Evolutionary conservation across 2,113 vertebrate genomes (phyloP).

Genomic region (Nanorana parkeri): DNA sequence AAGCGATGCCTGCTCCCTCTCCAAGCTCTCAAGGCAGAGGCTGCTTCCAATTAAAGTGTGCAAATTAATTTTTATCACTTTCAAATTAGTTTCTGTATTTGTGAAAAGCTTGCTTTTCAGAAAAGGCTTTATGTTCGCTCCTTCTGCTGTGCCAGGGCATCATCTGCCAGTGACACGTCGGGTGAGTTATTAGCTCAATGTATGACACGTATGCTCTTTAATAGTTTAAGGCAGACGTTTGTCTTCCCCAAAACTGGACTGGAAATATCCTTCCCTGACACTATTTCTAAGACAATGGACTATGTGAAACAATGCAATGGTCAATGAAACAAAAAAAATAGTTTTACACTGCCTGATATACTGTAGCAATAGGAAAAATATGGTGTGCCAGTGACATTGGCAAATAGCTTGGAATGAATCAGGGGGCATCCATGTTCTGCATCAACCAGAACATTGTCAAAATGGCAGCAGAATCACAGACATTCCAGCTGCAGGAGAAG

Average conservation of each 20-base stretch:
- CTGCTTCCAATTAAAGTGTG: slow-evolving; percentile 86
- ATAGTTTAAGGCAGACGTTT: slow-evolving; percentile 2
- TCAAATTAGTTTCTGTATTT: slow-evolving; percentile 81
- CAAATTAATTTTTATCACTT: slow-evolving; percentile 88
- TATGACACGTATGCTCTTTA: not conserved
- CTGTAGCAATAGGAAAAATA: too few relatives aligned
- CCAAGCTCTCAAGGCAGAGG: slow-evolving; percentile 69
- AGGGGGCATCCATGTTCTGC: too few relatives aligned
- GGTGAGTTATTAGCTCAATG: slow-evolving; percentile 22
- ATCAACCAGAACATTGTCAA: too few relatives aligned
- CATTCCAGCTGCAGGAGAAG: too few relatives aligned
- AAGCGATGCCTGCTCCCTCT: slow-evolving; percentile 69
- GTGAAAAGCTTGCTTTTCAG: slow-evolving; percentile 70
- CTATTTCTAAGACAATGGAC: not conserved
- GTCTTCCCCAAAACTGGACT: not conserved
- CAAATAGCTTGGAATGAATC: too few relatives aligned
- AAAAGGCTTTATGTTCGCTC: slow-evolving; percentile 70
- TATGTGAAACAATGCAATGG: too few relatives aligned
- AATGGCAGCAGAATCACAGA: too few relatives aligned
- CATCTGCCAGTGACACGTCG: slow-evolving; percentile 57
- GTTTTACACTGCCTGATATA: too few relatives aligned
- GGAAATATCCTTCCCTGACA: not conserved
- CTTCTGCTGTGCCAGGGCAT: slow-evolving; percentile 63
- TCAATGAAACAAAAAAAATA: too few relatives aligned
- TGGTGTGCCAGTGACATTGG: too few relatives aligned